Evolutionary conservation across 2,888 invertebrate species (phyloP).

Genomic region (Empis stercorea): DNA sequence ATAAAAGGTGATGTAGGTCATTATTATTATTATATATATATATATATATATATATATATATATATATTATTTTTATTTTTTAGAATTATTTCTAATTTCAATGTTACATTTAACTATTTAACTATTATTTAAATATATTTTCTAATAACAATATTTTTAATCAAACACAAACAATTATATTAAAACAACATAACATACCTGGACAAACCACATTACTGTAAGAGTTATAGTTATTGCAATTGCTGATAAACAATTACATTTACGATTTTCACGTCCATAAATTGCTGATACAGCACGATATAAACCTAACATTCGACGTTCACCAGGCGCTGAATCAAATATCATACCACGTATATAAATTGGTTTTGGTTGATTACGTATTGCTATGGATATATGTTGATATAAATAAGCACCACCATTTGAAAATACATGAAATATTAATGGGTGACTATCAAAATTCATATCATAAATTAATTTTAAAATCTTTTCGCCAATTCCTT

Average conservation of each 20-base stretch:
- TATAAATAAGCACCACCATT: constrained; percentile 65
- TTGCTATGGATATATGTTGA: constrained; percentile 48
- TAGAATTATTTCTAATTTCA: no score
- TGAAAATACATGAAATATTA: constrained; percentile 62
- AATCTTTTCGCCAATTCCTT: constrained; percentile 47
- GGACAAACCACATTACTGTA: constrained; percentile 47
- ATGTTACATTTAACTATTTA: no score
- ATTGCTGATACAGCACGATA: constrained; percentile 50
- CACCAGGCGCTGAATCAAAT: constrained; percentile 60
- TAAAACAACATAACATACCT: constrained; percentile 32
- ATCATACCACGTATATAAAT: constrained; percentile 46
- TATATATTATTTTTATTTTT: no score
- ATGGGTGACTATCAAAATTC: constrained; percentile 54
- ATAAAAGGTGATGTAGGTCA: no score
- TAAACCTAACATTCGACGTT: constrained; percentile 40
- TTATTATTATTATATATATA: no score
- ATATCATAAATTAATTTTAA: constrained; percentile 51
- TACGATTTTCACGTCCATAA: constrained; percentile 40
- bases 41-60: no score
- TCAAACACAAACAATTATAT: no score
- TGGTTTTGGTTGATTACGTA: constrained; percentile 40
- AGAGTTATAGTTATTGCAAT: constrained; percentile 35
- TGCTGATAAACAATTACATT: constrained; percentile 44
- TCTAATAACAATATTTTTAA: no score
- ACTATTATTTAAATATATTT: no score